Conservation (phyloP, 2,797 vertebrate genomes). For the Bradypodion pumilum region DNA sequence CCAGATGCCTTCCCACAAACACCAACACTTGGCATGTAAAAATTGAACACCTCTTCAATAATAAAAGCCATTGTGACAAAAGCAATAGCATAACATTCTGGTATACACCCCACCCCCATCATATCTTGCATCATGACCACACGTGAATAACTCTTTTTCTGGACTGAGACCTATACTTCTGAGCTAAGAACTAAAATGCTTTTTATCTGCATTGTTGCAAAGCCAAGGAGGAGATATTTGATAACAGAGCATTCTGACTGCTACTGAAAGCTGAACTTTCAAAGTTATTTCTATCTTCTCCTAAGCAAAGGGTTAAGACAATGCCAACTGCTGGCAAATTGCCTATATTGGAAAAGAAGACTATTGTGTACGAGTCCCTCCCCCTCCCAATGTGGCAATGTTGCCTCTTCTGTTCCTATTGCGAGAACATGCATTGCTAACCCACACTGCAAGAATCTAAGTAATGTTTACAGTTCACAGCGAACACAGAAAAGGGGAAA, state of each 20-base stretch:
- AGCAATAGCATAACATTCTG: background rate
- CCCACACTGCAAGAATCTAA: constrained; percentile 41
- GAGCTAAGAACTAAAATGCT: constrained; percentile 11
- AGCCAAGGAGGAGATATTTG: background rate
- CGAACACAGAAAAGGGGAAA: constrained; percentile 20
- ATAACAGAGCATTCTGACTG: background rate
- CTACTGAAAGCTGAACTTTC: constrained; percentile 28
- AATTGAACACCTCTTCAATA: background rate
- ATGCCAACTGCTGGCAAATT: constrained; percentile 24
- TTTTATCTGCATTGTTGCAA: background rate
- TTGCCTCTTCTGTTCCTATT: constrained; percentile 12
- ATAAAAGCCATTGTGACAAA: background rate
- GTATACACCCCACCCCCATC: background rate
- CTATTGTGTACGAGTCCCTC: constrained; percentile 21
- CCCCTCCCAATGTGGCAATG: constrained; percentile 22
- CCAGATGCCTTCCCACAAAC: no score
- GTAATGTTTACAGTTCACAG: constrained; percentile 35
- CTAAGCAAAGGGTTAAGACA: constrained; percentile 25
- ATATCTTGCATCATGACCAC: background rate
- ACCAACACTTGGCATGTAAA: background rate
- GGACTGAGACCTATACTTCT: background rate
- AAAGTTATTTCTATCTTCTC: constrained; percentile 7
- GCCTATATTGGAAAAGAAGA: constrained; percentile 25
- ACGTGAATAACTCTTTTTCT: background rate
- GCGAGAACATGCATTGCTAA: constrained; percentile 33